A percentile compares a stretch with the other conserved stretches of the same genome.
Evolutionary conservation across 2,797 vertebrate species (phyloP).

Genomic region (Enteromius viviparus): DNA sequence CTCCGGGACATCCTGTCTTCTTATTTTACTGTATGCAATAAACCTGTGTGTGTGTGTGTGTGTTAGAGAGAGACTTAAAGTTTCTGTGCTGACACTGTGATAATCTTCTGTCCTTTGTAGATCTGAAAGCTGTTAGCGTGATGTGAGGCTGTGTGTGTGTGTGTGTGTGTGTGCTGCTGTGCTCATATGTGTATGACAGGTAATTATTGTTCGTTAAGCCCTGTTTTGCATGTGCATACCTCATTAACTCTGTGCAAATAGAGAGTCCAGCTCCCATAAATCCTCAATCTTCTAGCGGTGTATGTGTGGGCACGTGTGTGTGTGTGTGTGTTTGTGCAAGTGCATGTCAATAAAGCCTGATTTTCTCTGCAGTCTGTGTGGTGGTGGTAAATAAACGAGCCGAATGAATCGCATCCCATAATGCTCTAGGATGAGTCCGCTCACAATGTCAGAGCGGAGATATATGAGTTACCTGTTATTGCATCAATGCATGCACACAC

Average conservation of each 20-base stretch:
- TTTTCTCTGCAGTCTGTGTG: conserved; percentile 50
- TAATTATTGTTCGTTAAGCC: conserved; percentile 63
- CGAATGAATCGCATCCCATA: conserved; percentile 54
- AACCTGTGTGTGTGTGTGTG: neutral
- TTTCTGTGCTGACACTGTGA: neutral
- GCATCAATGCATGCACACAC: conserved; percentile 37
- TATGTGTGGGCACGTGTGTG: neutral
- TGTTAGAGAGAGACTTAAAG: neutral
- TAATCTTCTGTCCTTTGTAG: conserved; percentile 8
- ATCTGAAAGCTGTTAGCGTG: neutral
- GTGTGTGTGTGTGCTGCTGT: conserved; percentile 30
- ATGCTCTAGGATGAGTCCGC: conserved; percentile 58
- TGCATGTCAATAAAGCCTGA: conserved; percentile 31
- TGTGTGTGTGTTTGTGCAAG: neutral
- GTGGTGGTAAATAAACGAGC: conserved; percentile 60
- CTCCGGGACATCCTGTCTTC: neutral
- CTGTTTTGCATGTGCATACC: conserved; percentile 67
- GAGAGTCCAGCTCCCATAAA: conserved; percentile 55
- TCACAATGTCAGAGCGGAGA: conserved; percentile 52
- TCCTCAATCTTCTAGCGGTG: conserved; percentile 42
- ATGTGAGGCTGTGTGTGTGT: neutral
- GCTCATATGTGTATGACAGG: conserved; percentile 55
- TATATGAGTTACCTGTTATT: conserved; percentile 46
- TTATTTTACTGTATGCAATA: conserved; percentile 4
- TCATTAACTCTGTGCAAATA: conserved; percentile 65